Evolutionary conservation across 2,113 vertebrate species (phyloP).

Genomic region (Baryphthengus martii): DNA sequence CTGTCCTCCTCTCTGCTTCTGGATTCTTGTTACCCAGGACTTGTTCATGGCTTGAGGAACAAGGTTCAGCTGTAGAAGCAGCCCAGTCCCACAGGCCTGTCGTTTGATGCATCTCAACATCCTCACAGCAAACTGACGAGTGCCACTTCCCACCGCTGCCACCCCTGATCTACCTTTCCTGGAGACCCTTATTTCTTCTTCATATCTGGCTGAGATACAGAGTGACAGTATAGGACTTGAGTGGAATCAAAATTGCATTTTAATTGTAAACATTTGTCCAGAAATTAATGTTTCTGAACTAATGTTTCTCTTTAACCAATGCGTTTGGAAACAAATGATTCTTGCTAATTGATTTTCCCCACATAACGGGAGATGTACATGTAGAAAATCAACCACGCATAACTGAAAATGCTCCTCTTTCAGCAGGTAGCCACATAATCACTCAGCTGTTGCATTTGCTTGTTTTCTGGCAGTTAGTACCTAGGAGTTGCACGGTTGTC

Average conservation of each 20-base stretch:
- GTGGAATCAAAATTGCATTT: conserved; percentile 51
- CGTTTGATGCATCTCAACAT: accelerated
- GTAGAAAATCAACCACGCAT: background rate
- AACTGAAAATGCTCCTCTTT: background rate
- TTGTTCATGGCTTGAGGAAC: background rate
- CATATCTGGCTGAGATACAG: background rate
- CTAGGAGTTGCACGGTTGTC: background rate
- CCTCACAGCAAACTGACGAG: accelerated
- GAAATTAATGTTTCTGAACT: conserved; percentile 70
- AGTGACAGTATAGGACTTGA: background rate
- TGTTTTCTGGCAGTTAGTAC: background rate
- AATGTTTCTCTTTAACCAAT: conserved; percentile 38
- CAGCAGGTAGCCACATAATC: background rate
- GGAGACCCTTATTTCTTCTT: background rate
- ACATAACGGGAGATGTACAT: background rate
- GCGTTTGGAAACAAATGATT: conserved; percentile 28
- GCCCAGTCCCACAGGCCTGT: background rate
- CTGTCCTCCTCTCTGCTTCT: background rate
- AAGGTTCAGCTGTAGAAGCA: background rate
- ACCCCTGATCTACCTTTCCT: background rate
- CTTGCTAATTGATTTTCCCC: conserved; percentile 19
- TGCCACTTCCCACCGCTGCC: accelerated
- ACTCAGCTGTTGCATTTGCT: background rate
- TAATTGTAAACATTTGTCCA: conserved; percentile 67
- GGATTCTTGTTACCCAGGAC: background rate